These are phyloP conservation scores for Ctena decussata DNA, from an alignment of 2,888 invertebrate genomes.

Conservation along the genomic window DNA sequence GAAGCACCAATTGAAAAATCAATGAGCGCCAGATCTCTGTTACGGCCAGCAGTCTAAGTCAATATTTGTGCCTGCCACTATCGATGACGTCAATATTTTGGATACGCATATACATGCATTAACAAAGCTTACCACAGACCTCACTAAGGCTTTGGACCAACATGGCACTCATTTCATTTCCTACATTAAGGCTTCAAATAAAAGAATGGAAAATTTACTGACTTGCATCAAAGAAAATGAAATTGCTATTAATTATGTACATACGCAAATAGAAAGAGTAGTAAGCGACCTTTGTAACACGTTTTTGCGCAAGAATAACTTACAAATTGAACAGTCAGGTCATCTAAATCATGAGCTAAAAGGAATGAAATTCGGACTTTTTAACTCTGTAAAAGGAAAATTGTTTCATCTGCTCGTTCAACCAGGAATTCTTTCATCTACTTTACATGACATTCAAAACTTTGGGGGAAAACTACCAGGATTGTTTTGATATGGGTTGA, in stretches of 20 bases:
- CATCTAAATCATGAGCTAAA: no score
- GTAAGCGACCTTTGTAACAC: neutral
- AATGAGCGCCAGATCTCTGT: no score
- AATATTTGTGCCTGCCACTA: slow-evolving; percentile 27
- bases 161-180: slow-evolving; percentile 26
- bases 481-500: no score
- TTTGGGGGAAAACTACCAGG: no score
- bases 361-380: no score
- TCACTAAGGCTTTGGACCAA: neutral
- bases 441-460: no score
- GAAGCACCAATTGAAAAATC: neutral
- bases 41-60: neutral
- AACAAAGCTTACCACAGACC: neutral
- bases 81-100: slow-evolving; percentile 33
- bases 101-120: slow-evolving; percentile 41
- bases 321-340: no score
- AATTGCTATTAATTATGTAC: slow-evolving; percentile 27
- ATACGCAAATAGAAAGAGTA: neutral
- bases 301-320: neutral
- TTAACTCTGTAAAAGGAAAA: no score
- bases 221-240: slow-evolving; percentile 27
- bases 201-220: slow-evolving; percentile 21
- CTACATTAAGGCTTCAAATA: slow-evolving; percentile 14
- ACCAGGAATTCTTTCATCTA: no score
- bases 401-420: no score